Conservation (phyloP, 2,797 vertebrate species). For the Sternarchorhynchus goeldii region DNA sequence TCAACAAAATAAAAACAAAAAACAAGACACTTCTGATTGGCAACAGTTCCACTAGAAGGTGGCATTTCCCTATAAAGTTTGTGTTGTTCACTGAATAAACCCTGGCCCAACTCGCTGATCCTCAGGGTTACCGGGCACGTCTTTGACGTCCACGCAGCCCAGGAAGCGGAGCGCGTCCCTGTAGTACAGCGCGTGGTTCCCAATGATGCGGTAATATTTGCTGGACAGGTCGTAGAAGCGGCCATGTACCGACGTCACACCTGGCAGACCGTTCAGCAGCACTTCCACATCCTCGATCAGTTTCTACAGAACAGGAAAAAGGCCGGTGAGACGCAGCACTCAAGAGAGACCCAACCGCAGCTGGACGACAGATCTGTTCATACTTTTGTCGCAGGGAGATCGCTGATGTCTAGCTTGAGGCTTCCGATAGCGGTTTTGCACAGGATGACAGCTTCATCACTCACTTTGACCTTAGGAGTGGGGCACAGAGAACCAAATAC, state of each 20-base stretch:
- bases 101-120: neutral
- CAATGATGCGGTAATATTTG: conserved; percentile 95
- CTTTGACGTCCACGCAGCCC: conserved; percentile 92
- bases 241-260: conserved; percentile 94
- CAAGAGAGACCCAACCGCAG: neutral
- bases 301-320: conserved; percentile 71
- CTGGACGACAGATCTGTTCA: neutral
- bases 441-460: conserved; percentile 90
- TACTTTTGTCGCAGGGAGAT: conserved; percentile 96
- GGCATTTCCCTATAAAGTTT: too few relatives aligned
- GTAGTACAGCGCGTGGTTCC: conserved; percentile 93
- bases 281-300: conserved; percentile 93
- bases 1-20: neutral
- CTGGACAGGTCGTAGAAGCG: conserved; percentile 97
- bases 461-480: conserved; percentile 86
- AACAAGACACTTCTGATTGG: too few relatives aligned
- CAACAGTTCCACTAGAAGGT: too few relatives aligned
- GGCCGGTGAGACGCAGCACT: neutral
- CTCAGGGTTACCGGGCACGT: conserved; percentile 81
- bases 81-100: neutral
- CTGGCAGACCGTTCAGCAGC: conserved; percentile 86
- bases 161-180: conserved; percentile 93
- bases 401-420: conserved; percentile 91
- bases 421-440: conserved; percentile 94
- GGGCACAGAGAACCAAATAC: neutral